phyloP scores from a whole-genome alignment of 1,140 invertebrate genomes.

The Harpegnathos saltator region DNA sequence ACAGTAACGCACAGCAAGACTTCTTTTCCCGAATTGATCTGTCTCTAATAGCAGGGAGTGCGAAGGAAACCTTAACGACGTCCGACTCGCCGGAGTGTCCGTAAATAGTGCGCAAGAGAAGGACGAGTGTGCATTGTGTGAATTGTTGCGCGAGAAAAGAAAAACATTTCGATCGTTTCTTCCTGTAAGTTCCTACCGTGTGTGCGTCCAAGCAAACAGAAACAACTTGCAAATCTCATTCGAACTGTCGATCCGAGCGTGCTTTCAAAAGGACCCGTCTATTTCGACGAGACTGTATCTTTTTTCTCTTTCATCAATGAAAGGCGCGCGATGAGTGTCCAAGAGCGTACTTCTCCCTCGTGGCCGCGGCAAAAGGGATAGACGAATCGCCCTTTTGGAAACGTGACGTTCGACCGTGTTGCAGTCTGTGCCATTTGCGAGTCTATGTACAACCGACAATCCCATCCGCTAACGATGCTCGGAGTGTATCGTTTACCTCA shows the following conservation, averaged over 20 bases:
- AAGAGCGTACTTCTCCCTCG: not conserved
- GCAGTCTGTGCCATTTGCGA: slow-evolving; percentile 20
- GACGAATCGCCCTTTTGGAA: not conserved
- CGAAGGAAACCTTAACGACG: not conserved
- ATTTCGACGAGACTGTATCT: not conserved
- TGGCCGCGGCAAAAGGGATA: not conserved
- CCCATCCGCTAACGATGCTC: slow-evolving; percentile 24
- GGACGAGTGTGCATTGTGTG: slow-evolving; percentile 20
- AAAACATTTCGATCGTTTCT: slow-evolving; percentile 13
- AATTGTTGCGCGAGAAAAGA: slow-evolving; percentile 17
- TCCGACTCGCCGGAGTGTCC: not conserved
- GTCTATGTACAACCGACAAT: slow-evolving; percentile 26
- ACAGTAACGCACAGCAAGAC: not conserved
- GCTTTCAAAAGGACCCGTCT: slow-evolving; percentile 13
- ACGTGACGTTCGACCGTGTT: not conserved
- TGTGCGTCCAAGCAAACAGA: not conserved
- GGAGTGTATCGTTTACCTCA: slow-evolving; percentile 57
- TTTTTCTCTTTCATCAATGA: not conserved
- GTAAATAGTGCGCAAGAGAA: not conserved
- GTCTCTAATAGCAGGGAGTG: not conserved
- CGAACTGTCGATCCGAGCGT: not conserved
- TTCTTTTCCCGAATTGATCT: not conserved
- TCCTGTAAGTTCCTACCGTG: slow-evolving; percentile 35
- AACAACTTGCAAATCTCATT: not conserved
- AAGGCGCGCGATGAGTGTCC: not conserved